phyloP scores from a whole-genome alignment of 2,888 invertebrate genomes.

The Euspilapteryx auroguttella region DNA sequence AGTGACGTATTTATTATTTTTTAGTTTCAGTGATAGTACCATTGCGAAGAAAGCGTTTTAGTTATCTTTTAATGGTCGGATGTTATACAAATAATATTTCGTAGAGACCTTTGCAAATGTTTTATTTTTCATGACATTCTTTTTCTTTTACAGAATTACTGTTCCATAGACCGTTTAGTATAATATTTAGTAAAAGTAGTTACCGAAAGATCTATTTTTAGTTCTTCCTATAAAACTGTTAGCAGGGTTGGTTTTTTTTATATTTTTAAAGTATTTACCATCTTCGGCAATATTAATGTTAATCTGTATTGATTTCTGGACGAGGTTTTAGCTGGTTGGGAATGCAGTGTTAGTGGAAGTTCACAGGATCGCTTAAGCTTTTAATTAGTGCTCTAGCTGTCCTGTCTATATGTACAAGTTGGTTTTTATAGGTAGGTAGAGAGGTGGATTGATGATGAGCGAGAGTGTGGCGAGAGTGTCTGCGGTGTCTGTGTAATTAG shows the following conservation, averaged over 20 bases:
- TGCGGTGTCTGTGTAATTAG: too few species aligned
- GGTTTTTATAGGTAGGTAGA: too few species aligned
- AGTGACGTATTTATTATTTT: constrained; percentile 20
- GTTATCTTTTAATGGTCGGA: constrained; percentile 31
- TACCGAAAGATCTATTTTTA: too few species aligned
- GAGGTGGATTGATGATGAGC: too few species aligned
- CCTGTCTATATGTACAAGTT: constrained; percentile 5
- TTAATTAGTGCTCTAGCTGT: constrained; percentile 6
- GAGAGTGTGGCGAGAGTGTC: too few species aligned
- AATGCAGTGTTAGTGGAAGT: neutral
- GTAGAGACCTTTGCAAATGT: constrained; percentile 4
- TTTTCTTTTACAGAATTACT: too few species aligned
- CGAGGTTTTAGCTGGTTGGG: too few species aligned
- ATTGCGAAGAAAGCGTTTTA: constrained; percentile 40
- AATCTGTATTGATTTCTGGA: constrained; percentile 27
- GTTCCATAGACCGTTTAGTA: too few species aligned
- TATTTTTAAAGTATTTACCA: too few species aligned
- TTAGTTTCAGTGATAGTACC: constrained; percentile 14
- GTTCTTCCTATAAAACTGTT: neutral
- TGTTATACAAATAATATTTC: constrained; percentile 1
- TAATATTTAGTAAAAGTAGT: too few species aligned
- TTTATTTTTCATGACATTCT: constrained; percentile 2
- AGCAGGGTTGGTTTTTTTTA: neutral
- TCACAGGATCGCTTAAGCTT: constrained; percentile 18
- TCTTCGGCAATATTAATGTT: constrained; percentile 10